Base-by-base conservation (phyloP, 2,888 invertebrate genomes). In the Lottia scabra region DNA sequence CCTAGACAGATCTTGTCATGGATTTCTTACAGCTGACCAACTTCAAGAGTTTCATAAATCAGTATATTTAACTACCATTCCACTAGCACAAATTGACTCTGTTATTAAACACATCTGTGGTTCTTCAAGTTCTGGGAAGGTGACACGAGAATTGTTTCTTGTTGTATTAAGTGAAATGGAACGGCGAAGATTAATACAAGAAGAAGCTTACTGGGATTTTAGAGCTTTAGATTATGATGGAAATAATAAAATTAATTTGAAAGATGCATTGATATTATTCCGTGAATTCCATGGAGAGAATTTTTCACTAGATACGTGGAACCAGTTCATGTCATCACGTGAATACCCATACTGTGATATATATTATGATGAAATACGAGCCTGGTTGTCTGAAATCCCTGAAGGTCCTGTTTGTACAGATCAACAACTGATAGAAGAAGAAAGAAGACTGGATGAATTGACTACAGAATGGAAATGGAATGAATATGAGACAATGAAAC, bases 141-240 rank as follows among this genome's bases (percentile, higher is more conserved):
- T 85, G 13, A 71, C 69, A 27, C 78, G 81, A 30, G 69, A 78
- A 16, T 67, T 78, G 13, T 87, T 87, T 71, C 70, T 83, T 12
- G 76, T 79, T 65, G 84, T 86, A 16, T 74, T 87, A 8, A 80
- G 82, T 63, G 87, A 87, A 46, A 70, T 87, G 8, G 82, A 84
- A 48, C 74, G 87, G 26, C 69, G 85, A 23, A 76, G 80, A 65
- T 75, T 80, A 13, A 73, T 83, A 30, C 85, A 87, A 46, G 84
- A 86, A 65, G 81, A 84, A 65, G 83, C 83, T 6, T 83, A 82
- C 69, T 87, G 87, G 87, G 86, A 87, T 73, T 87, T 87, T 75
- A 71, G 74, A 56, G 79, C 81, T 62, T 69, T 75, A 15, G 77
- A 78, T 56, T 43, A 5, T 23, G 71, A 69, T 73, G 77, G 77